Conservation (phyloP, 2,797 vertebrate species). For the Darevskia nairensis region DNA sequence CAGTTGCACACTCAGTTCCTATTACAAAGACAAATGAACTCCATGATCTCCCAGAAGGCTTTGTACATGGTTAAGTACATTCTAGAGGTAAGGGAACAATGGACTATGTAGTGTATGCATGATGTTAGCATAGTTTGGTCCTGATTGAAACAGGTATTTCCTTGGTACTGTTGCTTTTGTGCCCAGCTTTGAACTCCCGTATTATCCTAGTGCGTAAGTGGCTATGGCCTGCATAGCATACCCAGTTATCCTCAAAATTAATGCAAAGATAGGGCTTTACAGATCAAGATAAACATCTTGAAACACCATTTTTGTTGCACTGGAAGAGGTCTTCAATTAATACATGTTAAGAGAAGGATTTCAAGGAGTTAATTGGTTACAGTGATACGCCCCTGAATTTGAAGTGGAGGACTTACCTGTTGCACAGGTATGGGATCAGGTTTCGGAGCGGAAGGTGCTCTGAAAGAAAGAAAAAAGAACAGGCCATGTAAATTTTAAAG, state of each 20-base stretch:
- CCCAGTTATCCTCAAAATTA: background rate
- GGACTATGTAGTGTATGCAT: background rate
- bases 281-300: background rate
- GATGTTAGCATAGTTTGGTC: background rate
- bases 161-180: background rate
- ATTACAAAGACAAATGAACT: background rate
- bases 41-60: background rate
- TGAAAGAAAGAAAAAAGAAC: conserved; percentile 73
- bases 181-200: background rate
- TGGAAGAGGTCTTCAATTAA: conserved; percentile 44
- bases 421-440: conserved; percentile 80
- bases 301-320: background rate
- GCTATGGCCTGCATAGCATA: too few relatives aligned
- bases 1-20: background rate
- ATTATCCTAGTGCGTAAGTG: background rate
- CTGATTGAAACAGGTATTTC: background rate
- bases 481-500: background rate
- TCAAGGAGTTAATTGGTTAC: conserved; percentile 35
- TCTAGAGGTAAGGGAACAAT: background rate
- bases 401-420: conserved; percentile 83
- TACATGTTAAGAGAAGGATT: conserved; percentile 46
- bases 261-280: background rate
- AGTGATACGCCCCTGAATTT: conserved; percentile 4
- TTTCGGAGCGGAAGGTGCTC: conserved; percentile 80
- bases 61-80: too few relatives aligned